Conservation (phyloP, 2,113 vertebrate species). For the Rhodinocichla rosea region DNA sequence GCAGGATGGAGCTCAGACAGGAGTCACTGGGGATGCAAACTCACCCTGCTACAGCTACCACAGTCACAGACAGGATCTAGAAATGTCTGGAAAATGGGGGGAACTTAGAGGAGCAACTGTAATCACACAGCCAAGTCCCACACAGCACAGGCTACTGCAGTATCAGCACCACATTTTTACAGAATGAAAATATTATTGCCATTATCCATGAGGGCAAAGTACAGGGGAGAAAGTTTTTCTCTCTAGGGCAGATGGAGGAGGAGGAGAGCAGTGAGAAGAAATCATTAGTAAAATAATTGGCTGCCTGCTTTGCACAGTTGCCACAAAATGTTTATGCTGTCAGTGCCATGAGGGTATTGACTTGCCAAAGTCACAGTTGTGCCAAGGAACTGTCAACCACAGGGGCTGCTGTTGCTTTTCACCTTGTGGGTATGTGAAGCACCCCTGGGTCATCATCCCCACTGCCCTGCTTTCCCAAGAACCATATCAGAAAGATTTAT, state of each 20-base stretch:
- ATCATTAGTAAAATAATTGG: slow-evolving; percentile 30
- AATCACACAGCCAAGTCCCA: neutral
- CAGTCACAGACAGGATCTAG: neutral
- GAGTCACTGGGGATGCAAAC: neutral
- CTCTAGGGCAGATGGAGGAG: slow-evolving; percentile 23
- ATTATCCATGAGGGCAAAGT: neutral
- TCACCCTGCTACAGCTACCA: neutral
- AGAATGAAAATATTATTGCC: neutral
- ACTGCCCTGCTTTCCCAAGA: neutral
- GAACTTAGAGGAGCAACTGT: neutral
- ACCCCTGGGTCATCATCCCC: neutral
- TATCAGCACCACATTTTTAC: neutral
- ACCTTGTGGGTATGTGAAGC: neutral
- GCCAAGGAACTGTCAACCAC: neutral
- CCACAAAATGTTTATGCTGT: slow-evolving; percentile 15
- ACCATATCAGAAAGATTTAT: neutral
- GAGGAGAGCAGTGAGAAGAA: neutral
- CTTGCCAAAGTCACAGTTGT: neutral
- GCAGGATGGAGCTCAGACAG: neutral
- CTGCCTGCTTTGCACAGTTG: slow-evolving; percentile 37
- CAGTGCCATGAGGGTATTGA: neutral
- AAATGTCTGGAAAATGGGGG: neutral
- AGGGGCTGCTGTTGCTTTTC: neutral
- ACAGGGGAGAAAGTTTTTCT: neutral
- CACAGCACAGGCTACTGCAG: neutral